Percentiles rank a stretch among this genome's conserved stretches.
These are phyloP conservation scores for Leptarthrus brevirostris DNA, from an alignment of 2,888 invertebrate genomes.

Conservation along the genomic window DNA sequence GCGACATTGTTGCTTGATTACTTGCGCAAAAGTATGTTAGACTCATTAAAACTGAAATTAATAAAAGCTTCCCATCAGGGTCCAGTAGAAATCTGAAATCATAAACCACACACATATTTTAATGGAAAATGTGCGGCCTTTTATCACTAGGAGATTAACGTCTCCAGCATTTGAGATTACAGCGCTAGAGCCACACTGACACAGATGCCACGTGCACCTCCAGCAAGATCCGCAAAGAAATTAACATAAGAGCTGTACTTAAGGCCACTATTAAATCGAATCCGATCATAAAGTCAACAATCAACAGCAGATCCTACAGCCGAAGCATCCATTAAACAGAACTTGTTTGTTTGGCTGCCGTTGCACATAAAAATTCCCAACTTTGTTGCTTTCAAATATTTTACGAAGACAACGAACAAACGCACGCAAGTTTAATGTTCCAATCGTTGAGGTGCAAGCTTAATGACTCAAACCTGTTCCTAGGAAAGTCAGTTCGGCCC, in stretches of 20 bases:
- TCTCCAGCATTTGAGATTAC: neutral
- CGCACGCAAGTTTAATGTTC: slow-evolving; percentile 16
- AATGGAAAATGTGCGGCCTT: slow-evolving; percentile 29
- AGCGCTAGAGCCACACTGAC: neutral
- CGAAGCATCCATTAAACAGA: neutral
- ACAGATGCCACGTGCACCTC: slow-evolving; percentile 19
- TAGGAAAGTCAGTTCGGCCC: slow-evolving; percentile 43
- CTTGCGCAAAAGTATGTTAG: slow-evolving; percentile 8
- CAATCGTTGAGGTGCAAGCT: neutral
- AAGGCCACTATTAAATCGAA: slow-evolving; percentile 24
- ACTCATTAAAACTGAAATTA: slow-evolving; percentile 29
- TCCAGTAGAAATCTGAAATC: slow-evolving; percentile 31
- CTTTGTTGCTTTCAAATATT: slow-evolving; percentile 5
- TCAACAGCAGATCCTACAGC: neutral
- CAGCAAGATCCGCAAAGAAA: slow-evolving; percentile 5
- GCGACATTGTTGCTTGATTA: neutral
- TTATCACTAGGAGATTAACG: slow-evolving; percentile 22
- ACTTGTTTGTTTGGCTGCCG: neutral
- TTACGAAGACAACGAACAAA: neutral
- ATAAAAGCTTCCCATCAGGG: slow-evolving; percentile 9
- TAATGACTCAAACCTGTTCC: slow-evolving; percentile 32
- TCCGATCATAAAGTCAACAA: slow-evolving; percentile 23
- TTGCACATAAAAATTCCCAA: neutral
- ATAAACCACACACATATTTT: slow-evolving; percentile 19
- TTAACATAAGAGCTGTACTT: neutral